A percentile compares a stretch with the other conserved stretches of the same genome.
These are phyloP conservation scores for Prosapia bicincta DNA, from an alignment of 2,888 invertebrate genomes.

Conservation along the genomic window DNA sequence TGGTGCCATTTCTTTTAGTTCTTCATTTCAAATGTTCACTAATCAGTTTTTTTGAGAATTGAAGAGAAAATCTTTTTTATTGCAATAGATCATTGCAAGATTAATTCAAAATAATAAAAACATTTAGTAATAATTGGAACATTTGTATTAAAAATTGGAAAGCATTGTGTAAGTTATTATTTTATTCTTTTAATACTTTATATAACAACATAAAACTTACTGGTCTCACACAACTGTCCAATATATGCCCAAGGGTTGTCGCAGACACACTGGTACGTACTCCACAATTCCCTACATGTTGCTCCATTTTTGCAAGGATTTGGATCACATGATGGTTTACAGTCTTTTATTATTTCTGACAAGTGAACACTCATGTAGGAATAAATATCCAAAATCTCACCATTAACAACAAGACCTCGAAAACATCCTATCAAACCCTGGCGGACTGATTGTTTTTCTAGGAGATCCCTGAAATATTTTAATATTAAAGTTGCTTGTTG, in stretches of 20 bases:
- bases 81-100: no score
- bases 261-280: conserved; percentile 88
- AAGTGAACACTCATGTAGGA: conserved; percentile 90
- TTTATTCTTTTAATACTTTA: no score
- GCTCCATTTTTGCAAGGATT: conserved; percentile 92
- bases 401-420: conserved; percentile 87
- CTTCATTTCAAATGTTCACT: no score
- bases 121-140: no score
- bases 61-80: no score
- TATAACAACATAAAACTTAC: no score
- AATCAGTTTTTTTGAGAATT: no score
- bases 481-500: no score
- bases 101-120: no score
- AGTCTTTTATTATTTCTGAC: conserved; percentile 88
- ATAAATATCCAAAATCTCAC: conserved; percentile 85
- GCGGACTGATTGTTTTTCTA: conserved; percentile 77
- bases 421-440: conserved; percentile 93
- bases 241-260: conserved; percentile 90
- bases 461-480: conserved; percentile 63
- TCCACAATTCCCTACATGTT: conserved; percentile 88
- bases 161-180: no score
- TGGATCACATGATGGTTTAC: conserved; percentile 90
- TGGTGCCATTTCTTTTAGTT: no score
- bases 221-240: conserved; percentile 85
- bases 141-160: no score